Base-by-base conservation (phyloP, 2,888 invertebrate species). In the Tortrix viridana region DNA sequence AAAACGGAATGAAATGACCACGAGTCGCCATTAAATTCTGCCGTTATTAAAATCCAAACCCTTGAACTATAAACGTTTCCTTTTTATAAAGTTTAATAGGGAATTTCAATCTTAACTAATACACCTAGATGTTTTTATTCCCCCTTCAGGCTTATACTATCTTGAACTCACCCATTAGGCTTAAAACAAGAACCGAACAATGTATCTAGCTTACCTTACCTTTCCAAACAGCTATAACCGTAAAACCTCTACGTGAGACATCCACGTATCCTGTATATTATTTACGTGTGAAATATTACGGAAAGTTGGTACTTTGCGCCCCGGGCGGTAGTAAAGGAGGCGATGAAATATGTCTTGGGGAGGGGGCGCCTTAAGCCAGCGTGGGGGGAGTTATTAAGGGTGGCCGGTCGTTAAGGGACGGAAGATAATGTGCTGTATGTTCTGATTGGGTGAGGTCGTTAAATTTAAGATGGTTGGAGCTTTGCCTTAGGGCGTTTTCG, bases 331-430 rank as follows among this genome's bases (percentile, higher is more conserved):
- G 83, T 86, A 87, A 87, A 86, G 84, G 88, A 81, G 86, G 54
- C 54, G 43, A 91, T 91, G 91, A 92, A 91, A 91, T 92, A 91
- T 92, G 90, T 91, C 91, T 92, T 92, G 74, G 54, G 54, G 54
- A 41, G 54, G 54, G 54, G 54, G 74, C 67, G 68, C 48, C 54
- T 55, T 61, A 60, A 57, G 62, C 52, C 48, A 65, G 62, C 52
- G 44, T 64, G 72, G 67, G 74, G 71, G 58, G 19, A 50, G 32
- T 50, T 53, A 41, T 37, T 20, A 53, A 53, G 53, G 53, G 53
- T 20, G 53, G 53, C 16, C 53, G 53, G 53, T 53, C 53, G 53
- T 53, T 53, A 53, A 53, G 53, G 41, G 53, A 53, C 22, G 18
- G 37, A 50, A 41, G 53, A 53, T 53, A 41, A 53, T 52, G 32